Evolutionary conservation across 2,113 vertebrate species (phyloP).

Genomic region (Stigmatopora nigra): DNA sequence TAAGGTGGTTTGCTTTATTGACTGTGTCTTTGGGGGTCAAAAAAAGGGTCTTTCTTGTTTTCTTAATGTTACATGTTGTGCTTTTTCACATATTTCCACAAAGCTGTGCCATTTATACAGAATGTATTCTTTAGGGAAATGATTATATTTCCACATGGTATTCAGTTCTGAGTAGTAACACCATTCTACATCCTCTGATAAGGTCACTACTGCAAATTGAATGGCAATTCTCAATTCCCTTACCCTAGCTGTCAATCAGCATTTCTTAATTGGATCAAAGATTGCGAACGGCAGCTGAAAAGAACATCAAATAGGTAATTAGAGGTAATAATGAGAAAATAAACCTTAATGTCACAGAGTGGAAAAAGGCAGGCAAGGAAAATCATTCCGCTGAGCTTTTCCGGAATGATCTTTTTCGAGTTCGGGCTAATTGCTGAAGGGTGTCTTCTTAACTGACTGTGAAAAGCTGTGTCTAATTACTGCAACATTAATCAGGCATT

Average conservation of each 20-base stretch:
- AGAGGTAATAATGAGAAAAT: slow-evolving; percentile 70
- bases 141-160: slow-evolving; percentile 41
- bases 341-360: slow-evolving; percentile 66
- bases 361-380: slow-evolving; percentile 55
- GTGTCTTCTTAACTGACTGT: slow-evolving; percentile 72
- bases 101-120: slow-evolving; percentile 17
- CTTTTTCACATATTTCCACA: slow-evolving; percentile 5
- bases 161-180: slow-evolving; percentile 32
- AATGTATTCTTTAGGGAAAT: slow-evolving; percentile 37
- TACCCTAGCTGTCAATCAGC: slow-evolving; percentile 57
- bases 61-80: slow-evolving; percentile 49
- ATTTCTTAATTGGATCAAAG: slow-evolving; percentile 64
- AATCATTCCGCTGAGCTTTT: slow-evolving; percentile 54
- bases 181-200: slow-evolving; percentile 52
- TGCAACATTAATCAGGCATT: slow-evolving; percentile 72
- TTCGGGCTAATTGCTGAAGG: slow-evolving; percentile 70
- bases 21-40: slow-evolving; percentile 48
- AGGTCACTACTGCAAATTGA: slow-evolving; percentile 56
- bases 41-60: slow-evolving; percentile 50
- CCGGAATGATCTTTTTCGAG: slow-evolving; percentile 66
- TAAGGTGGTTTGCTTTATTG: slow-evolving; percentile 53
- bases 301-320: slow-evolving; percentile 67
- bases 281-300: slow-evolving; percentile 63
- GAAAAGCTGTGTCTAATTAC: slow-evolving; percentile 75
- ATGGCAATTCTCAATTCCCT: slow-evolving; percentile 42